Conservation (phyloP, 2,797 vertebrate species). For the Artibeus lituratus region DNA sequence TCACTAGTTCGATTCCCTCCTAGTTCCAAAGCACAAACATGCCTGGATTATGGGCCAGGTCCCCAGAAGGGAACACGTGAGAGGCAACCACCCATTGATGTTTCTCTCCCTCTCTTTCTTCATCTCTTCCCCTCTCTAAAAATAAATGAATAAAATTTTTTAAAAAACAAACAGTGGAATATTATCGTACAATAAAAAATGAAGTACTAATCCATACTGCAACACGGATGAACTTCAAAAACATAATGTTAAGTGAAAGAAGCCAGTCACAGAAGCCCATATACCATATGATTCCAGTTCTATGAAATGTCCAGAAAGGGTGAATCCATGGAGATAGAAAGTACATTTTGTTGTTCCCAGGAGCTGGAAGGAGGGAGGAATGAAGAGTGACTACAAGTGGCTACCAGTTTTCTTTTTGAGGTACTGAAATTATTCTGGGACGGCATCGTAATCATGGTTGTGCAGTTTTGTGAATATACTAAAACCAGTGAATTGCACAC, state of each 20-base stretch:
- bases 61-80: no score
- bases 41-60: no score
- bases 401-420: background rate
- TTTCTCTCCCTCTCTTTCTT: no score
- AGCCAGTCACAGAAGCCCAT: background rate
- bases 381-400: background rate
- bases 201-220: background rate
- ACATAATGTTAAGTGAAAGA: background rate
- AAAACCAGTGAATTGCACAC: background rate
- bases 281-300: background rate
- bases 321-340: background rate
- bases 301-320: background rate
- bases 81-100: no score
- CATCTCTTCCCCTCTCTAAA: no score
- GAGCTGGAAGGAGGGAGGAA: background rate
- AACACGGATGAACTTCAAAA: background rate
- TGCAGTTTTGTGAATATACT: background rate
- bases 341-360: background rate
- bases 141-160: no score
- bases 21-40: no score
- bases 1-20: no score
- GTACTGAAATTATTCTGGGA: background rate
- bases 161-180: background rate
- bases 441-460: background rate
- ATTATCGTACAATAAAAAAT: background rate